Percentiles rank a stretch among this genome's conserved stretches.
Evolutionary conservation across 2,113 vertebrate genomes (phyloP).

Genomic region (Eira barbara): DNA sequence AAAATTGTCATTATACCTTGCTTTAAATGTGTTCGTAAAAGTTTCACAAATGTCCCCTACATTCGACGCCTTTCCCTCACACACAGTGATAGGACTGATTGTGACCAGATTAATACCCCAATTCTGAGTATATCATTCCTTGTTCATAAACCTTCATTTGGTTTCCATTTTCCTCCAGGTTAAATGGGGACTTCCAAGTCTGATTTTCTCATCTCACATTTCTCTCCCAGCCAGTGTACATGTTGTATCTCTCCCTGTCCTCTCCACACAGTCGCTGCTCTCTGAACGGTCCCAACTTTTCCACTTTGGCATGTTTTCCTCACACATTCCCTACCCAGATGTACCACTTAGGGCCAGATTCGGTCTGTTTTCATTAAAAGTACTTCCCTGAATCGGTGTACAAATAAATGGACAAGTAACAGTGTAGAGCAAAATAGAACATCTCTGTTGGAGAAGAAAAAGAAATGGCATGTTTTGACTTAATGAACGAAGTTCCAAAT

Average conservation of each 20-base stretch:
- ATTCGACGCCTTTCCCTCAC: neutral
- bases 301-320: neutral
- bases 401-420: neutral
- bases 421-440: neutral
- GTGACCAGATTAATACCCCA: neutral
- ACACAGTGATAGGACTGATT: neutral
- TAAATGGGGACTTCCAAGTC: neutral
- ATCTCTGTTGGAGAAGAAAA: neutral
- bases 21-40: neutral
- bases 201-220: neutral
- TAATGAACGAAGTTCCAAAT: neutral
- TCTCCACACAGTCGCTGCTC: rapidly evolving
- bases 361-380: neutral
- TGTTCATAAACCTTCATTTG: neutral
- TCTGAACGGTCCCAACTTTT: no score
- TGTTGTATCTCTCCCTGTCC: rapidly evolving
- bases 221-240: neutral
- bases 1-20: neutral
- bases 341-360: neutral
- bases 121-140: neutral
- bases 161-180: neutral
- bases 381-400: neutral
- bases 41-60: neutral
- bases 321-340: neutral
- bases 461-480: neutral